Evolutionary conservation across 2,113 vertebrate species (phyloP).

Genomic region (Azemiops feae): DNA sequence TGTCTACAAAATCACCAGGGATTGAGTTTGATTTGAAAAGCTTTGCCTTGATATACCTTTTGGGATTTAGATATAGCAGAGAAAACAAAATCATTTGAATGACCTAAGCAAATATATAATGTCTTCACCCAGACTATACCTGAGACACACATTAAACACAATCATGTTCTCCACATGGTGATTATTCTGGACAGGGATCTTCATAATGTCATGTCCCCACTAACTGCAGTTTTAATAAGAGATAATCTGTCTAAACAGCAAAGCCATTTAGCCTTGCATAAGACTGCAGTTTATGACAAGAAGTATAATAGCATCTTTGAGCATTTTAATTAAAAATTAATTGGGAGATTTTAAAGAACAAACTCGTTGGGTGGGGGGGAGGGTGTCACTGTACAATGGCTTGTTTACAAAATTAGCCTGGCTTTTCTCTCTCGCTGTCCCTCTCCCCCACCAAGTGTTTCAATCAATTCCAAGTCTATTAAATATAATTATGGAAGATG

Average conservation of each 20-base stretch:
- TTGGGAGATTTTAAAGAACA: slow-evolving; percentile 77
- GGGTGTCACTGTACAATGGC: slow-evolving; percentile 78
- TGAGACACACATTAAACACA: not conserved
- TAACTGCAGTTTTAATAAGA: slow-evolving; percentile 53
- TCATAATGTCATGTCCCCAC: slow-evolving; percentile 32
- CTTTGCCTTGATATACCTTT: not conserved
- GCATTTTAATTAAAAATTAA: slow-evolving; percentile 85
- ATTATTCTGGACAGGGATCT: slow-evolving; percentile 26
- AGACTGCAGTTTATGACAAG: slow-evolving; percentile 66
- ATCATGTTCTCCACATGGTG: not conserved
- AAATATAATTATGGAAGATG: slow-evolving; percentile 77
- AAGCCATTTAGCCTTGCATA: slow-evolving; percentile 47
- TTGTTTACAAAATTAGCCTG: slow-evolving; percentile 76
- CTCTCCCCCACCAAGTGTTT: slow-evolving; percentile 74
- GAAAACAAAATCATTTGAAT: slow-evolving; percentile 23
- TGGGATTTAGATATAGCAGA: not conserved
- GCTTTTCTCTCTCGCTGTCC: slow-evolving; percentile 40
- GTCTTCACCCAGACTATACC: not conserved
- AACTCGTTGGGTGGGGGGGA: slow-evolving; percentile 71
- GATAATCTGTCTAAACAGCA: slow-evolving; percentile 56
- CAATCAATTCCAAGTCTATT: slow-evolving; percentile 77
- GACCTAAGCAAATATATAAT: not conserved
- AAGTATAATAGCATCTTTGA: slow-evolving; percentile 73
- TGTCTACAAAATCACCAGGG: not conserved
- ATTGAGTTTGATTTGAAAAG: not conserved